These are phyloP conservation scores for Seriola rivoliana DNA, from an alignment of 2,113 vertebrate species.

Conservation along the genomic window DNA sequence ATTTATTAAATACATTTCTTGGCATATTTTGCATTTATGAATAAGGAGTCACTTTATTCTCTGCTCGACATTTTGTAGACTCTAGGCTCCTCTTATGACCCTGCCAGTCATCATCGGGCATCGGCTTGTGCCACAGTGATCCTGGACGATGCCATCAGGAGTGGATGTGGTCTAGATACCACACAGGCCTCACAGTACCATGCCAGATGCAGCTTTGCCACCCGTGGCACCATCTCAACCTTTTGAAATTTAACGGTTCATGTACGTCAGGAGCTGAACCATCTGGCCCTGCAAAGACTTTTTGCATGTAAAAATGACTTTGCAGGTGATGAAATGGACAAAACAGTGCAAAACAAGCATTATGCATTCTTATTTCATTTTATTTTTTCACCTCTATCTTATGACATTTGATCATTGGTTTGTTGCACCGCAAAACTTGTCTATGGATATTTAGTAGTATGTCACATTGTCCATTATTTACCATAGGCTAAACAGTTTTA, in stretches of 20 bases:
- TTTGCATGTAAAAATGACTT: constrained; percentile 68
- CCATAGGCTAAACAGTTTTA: neutral
- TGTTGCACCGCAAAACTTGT: neutral
- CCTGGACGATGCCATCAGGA: constrained; percentile 79
- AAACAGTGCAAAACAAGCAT: constrained; percentile 27
- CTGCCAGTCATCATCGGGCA: constrained; percentile 55
- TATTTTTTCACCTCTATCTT: constrained; percentile 6
- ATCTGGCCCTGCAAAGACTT: constrained; percentile 79
- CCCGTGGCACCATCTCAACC: constrained; percentile 83
- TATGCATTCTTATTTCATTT: neutral
- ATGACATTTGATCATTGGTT: neutral
- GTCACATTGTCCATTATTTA: neutral
- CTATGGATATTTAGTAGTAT: neutral
- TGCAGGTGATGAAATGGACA: constrained; percentile 54
- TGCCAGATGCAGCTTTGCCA: constrained; percentile 84
- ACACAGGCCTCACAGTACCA: constrained; percentile 67
- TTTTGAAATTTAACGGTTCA: constrained; percentile 85
- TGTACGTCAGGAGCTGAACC: constrained; percentile 76
- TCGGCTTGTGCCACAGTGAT: constrained; percentile 74
- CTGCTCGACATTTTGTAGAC: constrained; percentile 25
- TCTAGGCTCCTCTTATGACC: constrained; percentile 36
- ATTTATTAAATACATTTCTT: neutral
- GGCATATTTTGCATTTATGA: neutral
- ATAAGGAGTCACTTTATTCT: neutral
- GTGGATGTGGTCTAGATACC: constrained; percentile 81